Percentiles rank a stretch among this genome's conserved stretches.
These are phyloP conservation scores for Temnothorax curvispinosus DNA, from an alignment of 1,140 invertebrate genomes.

Conservation along the genomic window DNA sequence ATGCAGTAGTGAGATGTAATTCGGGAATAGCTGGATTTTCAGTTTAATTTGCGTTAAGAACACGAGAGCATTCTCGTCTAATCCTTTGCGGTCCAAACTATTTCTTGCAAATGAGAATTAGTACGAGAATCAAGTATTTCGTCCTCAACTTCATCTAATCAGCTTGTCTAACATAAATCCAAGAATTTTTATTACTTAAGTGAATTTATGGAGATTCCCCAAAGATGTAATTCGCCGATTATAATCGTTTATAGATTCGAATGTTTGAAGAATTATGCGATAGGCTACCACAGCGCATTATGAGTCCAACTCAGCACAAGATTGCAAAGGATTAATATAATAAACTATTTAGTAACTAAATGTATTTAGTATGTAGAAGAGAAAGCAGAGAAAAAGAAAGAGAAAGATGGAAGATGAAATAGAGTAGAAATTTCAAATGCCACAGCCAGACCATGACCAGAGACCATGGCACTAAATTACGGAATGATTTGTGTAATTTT, in stretches of 20 bases:
- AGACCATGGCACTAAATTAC: not conserved
- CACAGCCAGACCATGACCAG: not conserved
- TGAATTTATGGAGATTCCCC: not conserved
- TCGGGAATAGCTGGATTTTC: not conserved
- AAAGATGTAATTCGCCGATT: not conserved
- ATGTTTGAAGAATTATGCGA: not conserved
- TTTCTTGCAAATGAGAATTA: not conserved
- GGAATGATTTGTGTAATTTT: not conserved
- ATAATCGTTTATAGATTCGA: not conserved
- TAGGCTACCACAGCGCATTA: no score
- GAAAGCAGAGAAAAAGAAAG: not conserved
- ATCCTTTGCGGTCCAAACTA: not conserved
- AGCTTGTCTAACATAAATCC: not conserved
- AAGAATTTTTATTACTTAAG: not conserved
- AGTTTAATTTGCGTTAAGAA: not conserved
- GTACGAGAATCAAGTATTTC: not conserved
- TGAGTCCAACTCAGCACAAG: not conserved
- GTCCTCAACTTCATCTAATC: not conserved
- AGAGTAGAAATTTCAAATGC: not conserved
- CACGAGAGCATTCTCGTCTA: not conserved
- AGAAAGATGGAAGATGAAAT: not conserved
- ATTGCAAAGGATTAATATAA: not conserved
- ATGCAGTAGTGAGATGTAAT: not conserved
- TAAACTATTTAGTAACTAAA: conserved; percentile 2
- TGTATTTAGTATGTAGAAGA: not conserved